Evolutionary conservation across 2,797 vertebrate species (phyloP), one percentile per base, ranked within the genome.

Genomic region (Knipowitschia caucasica): DNA sequence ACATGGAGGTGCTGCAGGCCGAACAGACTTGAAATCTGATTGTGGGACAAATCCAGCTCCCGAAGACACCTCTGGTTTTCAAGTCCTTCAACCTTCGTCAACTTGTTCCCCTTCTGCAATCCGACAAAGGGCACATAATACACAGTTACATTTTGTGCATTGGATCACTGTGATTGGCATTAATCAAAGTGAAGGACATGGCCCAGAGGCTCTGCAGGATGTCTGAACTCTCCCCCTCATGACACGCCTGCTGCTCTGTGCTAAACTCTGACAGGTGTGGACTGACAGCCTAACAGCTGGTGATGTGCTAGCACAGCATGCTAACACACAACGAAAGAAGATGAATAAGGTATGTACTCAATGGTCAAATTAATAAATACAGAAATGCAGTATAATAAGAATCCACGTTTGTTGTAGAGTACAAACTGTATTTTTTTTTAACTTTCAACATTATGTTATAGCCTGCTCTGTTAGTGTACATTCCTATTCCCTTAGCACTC

Each of bases 11-110:
- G 87, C 61, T 93, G 89, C 35, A 99, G 82, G 21, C 95, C 95
- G 31, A 83, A 81, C 14, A 98, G 86, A 35, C 84, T 89, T 14
- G 64, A 81, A 62, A 98, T 94, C 64, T 75, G 80, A 83, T 99
- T 99, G 40, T 69, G 58, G 23, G 94, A 94, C 81, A 99, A 74
- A 64, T 98, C 92, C 44, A 99, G 65, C 3, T 78, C 69, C 77
- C 85, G 91, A 1, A 99, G 88, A 12, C 10, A 43, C 76, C 66
- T 88, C 24, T 95, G 69, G 3, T 74, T 80, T 46, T 92, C 88
- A 70, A 99, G 62, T 20, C 92, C 93, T 21, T 86, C 83, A 27
- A 92, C 89, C 35, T 59, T 89, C 69, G 85, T 73, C 35, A 99
- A 89, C 61, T 78, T 78, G 81, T 99, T 99, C 25, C 81, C 91